A percentile compares a stretch with the other conserved stretches of the same genome.
Evolutionary conservation across 2,797 vertebrate species (phyloP).

Genomic region (Schizopygopsis pylzovi): DNA sequence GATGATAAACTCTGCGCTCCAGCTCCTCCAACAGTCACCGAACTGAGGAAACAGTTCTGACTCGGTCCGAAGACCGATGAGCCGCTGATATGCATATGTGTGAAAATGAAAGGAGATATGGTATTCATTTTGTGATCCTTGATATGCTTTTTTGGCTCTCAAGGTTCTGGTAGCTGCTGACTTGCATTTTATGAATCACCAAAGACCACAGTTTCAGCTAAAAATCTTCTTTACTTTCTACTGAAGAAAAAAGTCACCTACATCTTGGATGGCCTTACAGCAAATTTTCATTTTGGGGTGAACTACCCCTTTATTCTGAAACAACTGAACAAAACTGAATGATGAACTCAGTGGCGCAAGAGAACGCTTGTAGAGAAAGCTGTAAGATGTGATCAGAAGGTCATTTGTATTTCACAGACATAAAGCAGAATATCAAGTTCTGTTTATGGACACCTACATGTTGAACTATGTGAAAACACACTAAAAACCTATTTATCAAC

Average conservation of each 20-base stretch:
- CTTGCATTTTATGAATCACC: background rate
- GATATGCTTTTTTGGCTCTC: background rate
- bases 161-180: too few relatives aligned
- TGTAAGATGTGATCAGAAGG: background rate
- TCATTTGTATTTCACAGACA: background rate
- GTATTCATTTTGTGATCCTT: background rate
- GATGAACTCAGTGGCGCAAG: background rate
- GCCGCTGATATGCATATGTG: too few relatives aligned
- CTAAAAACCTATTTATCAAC: slow-evolving; percentile 8
- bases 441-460: slow-evolving; percentile 17
- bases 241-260: background rate
- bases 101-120: too few relatives aligned
- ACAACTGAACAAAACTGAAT: background rate
- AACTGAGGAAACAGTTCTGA: too few relatives aligned
- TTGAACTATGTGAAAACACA: slow-evolving; percentile 21
- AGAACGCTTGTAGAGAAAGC: background rate
- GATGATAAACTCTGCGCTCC: too few relatives aligned
- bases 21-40: too few relatives aligned
- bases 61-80: too few relatives aligned
- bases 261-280: background rate
- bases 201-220: background rate
- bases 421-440: slow-evolving; percentile 3
- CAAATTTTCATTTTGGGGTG: background rate
- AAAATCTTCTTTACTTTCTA: background rate
- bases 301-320: background rate